These are phyloP conservation scores for Epistrophe grossulariae DNA, from an alignment of 2,888 invertebrate genomes.

Conservation along the genomic window DNA sequence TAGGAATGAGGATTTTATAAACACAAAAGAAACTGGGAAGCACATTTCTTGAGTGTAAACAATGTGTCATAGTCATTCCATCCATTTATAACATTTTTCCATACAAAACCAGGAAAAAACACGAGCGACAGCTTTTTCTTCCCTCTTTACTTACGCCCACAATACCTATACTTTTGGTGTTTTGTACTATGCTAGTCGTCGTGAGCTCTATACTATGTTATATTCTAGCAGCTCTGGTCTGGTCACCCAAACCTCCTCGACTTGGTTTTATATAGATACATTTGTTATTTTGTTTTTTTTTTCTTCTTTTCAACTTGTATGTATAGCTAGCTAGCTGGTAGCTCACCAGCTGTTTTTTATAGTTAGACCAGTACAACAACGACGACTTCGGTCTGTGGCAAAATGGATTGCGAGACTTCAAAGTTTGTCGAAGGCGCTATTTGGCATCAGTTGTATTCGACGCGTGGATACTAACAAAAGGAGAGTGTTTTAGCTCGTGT, in stretches of 20 bases:
- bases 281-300: background rate
- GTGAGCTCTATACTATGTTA: background rate
- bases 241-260: conserved; percentile 53
- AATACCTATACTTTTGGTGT: background rate
- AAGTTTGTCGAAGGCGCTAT: conserved; percentile 60
- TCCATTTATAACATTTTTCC: conserved; percentile 5
- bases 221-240: conserved; percentile 26
- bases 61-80: conserved; percentile 54
- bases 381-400: conserved; percentile 12
- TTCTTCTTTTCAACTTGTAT: conserved; percentile 14
- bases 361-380: conserved; percentile 59
- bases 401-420: conserved; percentile 60
- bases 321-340: conserved; percentile 31
- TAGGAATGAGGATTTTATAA: background rate
- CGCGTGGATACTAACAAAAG: conserved; percentile 67
- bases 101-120: conserved; percentile 29
- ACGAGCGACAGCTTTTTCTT: conserved; percentile 42
- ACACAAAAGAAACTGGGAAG: conserved; percentile 28
- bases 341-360: conserved; percentile 59
- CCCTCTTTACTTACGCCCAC: conserved; percentile 19
- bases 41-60: conserved; percentile 61
- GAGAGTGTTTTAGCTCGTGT: conserved; percentile 54
- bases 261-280: conserved; percentile 21
- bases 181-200: background rate
- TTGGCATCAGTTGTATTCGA: conserved; percentile 65